Evolutionary conservation across 1,140 invertebrate species (phyloP), one percentile per base, ranked within the genome.

Genomic region (Orussus abietinus): DNA sequence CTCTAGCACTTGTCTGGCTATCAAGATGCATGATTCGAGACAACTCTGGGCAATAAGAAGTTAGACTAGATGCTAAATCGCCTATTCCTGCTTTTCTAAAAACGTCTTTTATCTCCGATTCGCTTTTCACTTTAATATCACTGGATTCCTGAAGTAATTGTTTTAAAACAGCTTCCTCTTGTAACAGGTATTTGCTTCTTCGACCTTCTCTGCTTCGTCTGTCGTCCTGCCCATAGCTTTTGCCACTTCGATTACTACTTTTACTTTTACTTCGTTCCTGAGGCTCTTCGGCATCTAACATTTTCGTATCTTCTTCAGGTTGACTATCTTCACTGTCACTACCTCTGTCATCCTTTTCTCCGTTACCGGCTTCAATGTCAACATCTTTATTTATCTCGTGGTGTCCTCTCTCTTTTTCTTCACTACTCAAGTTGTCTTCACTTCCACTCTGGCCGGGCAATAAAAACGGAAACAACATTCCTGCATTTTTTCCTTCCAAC

Each of bases 1-100:
- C 80, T 44, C 76, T 72, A 0, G 77, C 79, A 57, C 77, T 80
- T 0, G 76, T 75, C 48, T 81, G 79, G 10, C 76, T 75, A 35
- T 78, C 75, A 3, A 63, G 68, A 38, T 77, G 69, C 36, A 76
- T 72, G 31, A 76, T 75, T 39, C 53, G 60, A 4, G 50, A 56
- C 14, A 55, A 68, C 66, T 53, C 72, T 51, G 41, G 77, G 70
- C 55, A 75, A 54, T 63, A 62, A 7, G 58, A 57, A 5, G 45
- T 61, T 9, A 69, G 44, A 40, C 61, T 69, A 19, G 66, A 66
- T 1, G 56, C 59, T 13, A 70, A 38, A 32, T 71, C 58, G 30
- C 54, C 57, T 21, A 67, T 63, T 14, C 37, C 49, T 31, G 38
- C 42, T 42, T 63, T 65, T 37, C 51, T 63, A n/a, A 59, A 55